phyloP scores from a whole-genome alignment of 2,888 invertebrate species.

The Nephrotoma appendiculata region DNA sequence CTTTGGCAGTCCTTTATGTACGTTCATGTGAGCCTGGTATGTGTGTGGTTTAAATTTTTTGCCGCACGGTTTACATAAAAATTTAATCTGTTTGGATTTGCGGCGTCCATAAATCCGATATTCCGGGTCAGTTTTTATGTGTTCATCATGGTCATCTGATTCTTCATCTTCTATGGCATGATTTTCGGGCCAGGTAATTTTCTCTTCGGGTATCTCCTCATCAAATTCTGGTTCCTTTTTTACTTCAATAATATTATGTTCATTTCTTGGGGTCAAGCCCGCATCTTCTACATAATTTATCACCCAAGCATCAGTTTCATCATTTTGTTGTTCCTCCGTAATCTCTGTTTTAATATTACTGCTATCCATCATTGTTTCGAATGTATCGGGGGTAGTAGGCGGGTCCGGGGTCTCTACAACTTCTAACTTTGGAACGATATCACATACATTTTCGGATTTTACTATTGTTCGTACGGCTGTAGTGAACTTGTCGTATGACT shows the following conservation, averaged over 20 bases:
- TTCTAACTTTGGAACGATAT: neutral
- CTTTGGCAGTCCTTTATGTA: slow-evolving; percentile 17
- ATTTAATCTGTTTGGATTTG: neutral
- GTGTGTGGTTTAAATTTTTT: slow-evolving; percentile 15
- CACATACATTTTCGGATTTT: neutral
- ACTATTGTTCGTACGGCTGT: neutral
- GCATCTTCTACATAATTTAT: neutral
- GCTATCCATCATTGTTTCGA: neutral
- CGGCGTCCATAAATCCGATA: too few relatives aligned
- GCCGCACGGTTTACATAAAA: slow-evolving; percentile 14
- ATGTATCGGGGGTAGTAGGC: neutral
- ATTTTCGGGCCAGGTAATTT: too few relatives aligned
- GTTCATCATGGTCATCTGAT: too few relatives aligned
- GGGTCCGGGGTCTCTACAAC: neutral
- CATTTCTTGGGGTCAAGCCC: neutral
- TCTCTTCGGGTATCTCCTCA: neutral
- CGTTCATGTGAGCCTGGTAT: slow-evolving; percentile 17
- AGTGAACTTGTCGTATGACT: slow-evolving; percentile 9
- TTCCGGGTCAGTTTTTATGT: too few relatives aligned
- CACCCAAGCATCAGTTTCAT: neutral
- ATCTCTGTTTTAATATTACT: neutral
- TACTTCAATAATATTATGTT: neutral
- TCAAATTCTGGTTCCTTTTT: neutral
- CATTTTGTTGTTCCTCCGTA: neutral
- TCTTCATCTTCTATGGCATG: too few relatives aligned